Base-by-base conservation (phyloP, 2,888 invertebrate genomes). In the Unio pictorum region DNA sequence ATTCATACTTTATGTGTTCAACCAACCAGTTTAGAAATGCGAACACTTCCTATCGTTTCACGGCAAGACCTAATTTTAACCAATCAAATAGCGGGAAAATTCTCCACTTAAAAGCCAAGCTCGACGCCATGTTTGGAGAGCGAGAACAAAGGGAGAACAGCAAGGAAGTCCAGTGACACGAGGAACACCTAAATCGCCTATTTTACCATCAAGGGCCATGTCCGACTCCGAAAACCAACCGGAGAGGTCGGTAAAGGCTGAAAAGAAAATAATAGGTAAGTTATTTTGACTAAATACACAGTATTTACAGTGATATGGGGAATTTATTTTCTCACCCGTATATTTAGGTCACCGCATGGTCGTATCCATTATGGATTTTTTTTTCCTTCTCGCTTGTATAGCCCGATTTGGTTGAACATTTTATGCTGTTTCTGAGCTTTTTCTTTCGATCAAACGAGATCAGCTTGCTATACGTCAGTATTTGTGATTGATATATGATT, bases 211-310 rank as follows among this genome's bases (percentile, higher is more conserved):
- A 79, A 80, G 76, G 81, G 88, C 93, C 94, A 96, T 97, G 96
- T 96, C 96, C 95, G 96, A 97, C 95, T 94, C 96, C 93, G 96
- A 95, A 92, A 94, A 94, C 92, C 94, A 94, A 93, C 93, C 94
- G 91, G 93, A 93, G 92, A 92, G 93, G 91, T 83, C 84, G 92
- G 82, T 82, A 76, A 84, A 74, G 69, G 74, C 93, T 92, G 94
- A 94, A 92, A 96, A 96, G 93, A 94, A 86, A 78, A 72, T 86
- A 64, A 83, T 87, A 71, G 87, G 87, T 87, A 82, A 74, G 76
- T 26, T 54, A 64, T 60, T 66, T 58, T n/a, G n/a, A 11, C 26
- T 18, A 26, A 58, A n/a, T 23, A 23, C 17, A 58, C 58, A 8
- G 2, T 23, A n/a, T 58, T n/a, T 45, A 45, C 11, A 11, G 11